Percentiles rank a stretch among this genome's conserved stretches.
Conservation (phyloP, 1,140 invertebrate genomes). For the Lordiphosa collinella region DNA sequence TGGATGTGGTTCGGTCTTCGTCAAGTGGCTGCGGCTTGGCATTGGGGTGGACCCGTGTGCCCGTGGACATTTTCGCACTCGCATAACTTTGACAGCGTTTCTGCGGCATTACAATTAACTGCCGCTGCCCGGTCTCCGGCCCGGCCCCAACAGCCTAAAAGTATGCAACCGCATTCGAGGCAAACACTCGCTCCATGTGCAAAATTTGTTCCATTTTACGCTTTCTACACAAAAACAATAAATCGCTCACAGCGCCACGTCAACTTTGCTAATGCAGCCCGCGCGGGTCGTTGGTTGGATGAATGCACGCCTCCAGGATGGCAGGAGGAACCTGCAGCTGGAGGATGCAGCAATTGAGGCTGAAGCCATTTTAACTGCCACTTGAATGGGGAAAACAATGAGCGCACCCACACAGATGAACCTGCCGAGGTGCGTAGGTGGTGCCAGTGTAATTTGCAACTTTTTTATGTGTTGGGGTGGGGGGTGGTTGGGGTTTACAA, state of each 20-base stretch:
- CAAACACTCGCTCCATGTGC: conserved; percentile 3
- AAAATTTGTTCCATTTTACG: conserved; percentile 74
- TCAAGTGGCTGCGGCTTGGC: conserved; percentile 26
- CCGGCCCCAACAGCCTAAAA: conserved; percentile 43
- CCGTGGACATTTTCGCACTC: conserved; percentile 68
- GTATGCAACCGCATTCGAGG: conserved; percentile 25
- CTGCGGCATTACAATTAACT: conserved; percentile 73
- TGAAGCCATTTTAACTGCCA: conserved; percentile 74
- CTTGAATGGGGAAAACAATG: conserved; percentile 60
- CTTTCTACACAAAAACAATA: conserved; percentile 74
- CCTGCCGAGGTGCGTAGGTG: conserved; percentile 8
- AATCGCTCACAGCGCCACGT: conserved; percentile 75
- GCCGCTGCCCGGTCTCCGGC: conserved; percentile 22
- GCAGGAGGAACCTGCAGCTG: conserved; percentile 32
- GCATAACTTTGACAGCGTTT: conserved; percentile 73
- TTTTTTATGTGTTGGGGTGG: neutral
- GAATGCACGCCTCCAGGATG: neutral
- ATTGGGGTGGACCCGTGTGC: conserved; percentile 16
- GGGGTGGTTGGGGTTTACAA: too few relatives aligned
- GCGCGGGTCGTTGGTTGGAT: conserved; percentile 24
- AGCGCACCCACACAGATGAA: conserved; percentile 5
- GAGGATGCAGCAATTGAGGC: conserved; percentile 64
- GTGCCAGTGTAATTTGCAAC: neutral
- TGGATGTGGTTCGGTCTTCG: conserved; percentile 15
- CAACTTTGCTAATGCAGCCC: conserved; percentile 66